Conservation (phyloP, 2,113 vertebrate species). For the Otus sunia region DNA sequence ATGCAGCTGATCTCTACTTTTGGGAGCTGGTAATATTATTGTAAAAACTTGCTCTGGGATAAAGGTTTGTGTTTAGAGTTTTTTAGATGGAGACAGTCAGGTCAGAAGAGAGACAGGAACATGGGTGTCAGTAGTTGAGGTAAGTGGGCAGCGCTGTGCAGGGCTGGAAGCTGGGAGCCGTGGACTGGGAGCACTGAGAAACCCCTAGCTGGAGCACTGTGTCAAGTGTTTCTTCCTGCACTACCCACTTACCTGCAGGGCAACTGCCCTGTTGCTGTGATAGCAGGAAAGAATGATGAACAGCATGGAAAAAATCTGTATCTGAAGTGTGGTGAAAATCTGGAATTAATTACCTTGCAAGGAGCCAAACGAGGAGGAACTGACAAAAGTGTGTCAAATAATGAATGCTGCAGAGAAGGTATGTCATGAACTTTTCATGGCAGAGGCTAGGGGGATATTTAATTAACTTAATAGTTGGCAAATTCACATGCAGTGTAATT, state of each 20-base stretch:
- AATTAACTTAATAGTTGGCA: constrained; percentile 40
- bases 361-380: not conserved
- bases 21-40: not conserved
- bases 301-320: not conserved
- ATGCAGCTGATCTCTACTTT: not conserved
- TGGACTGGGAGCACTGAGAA: not conserved
- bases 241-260: fast-evolving
- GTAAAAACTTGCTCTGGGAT: not conserved
- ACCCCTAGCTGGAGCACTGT: fast-evolving
- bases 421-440: not conserved
- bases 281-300: not conserved
- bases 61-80: not conserved
- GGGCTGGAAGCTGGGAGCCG: not conserved
- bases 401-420: not conserved
- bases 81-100: not conserved
- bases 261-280: not conserved
- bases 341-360: constrained; percentile 1
- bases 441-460: constrained; percentile 6
- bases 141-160: fast-evolving
- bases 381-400: constrained; percentile 8
- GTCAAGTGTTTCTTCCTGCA: not conserved
- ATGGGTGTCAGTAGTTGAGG: fast-evolving
- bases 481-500: not conserved
- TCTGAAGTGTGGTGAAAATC: not conserved
- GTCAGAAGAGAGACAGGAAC: not conserved